Conservation (phyloP, 1,140 invertebrate genomes). For the Trichonephila clavata region DNA sequence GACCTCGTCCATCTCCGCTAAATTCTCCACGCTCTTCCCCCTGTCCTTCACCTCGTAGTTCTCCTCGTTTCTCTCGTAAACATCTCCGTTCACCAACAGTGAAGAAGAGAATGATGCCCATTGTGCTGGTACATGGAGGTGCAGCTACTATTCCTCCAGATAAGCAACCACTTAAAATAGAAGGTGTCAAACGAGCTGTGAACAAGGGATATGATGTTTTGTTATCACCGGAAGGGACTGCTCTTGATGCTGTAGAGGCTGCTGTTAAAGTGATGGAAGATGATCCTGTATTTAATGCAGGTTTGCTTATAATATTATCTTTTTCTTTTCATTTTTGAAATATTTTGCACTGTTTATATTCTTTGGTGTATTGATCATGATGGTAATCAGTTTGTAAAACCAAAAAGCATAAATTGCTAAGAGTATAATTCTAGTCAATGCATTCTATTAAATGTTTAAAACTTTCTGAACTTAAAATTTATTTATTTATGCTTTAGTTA, state of each 20-base stretch:
- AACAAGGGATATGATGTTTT: constrained; percentile 83
- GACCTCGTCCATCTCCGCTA: constrained; percentile 72
- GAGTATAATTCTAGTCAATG: too few species aligned
- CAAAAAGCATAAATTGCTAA: too few species aligned
- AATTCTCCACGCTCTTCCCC: constrained; percentile 70
- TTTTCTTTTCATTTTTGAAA: too few species aligned
- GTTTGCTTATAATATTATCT: constrained; percentile 77
- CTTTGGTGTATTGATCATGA: too few species aligned
- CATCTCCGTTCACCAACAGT: constrained; percentile 69
- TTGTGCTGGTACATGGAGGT: constrained; percentile 88
- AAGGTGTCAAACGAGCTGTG: constrained; percentile 86
- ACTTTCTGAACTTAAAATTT: too few species aligned
- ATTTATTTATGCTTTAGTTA: too few species aligned
- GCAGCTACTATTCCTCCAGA: constrained; percentile 84
- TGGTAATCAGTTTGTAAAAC: too few species aligned
- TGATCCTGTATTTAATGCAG: constrained; percentile 89
- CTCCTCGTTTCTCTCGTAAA: constrained; percentile 65
- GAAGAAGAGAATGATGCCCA: constrained; percentile 78
- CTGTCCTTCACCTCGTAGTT: constrained; percentile 68
- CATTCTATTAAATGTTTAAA: too few species aligned
- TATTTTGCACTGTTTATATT: too few species aligned
- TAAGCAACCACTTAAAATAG: constrained; percentile 83
- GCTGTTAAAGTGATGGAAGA: constrained; percentile 90
- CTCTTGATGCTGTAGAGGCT: constrained; percentile 89
- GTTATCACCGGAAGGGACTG: constrained; percentile 82